Evolutionary conservation across 2,797 vertebrate species (phyloP), one percentile per base, ranked within the genome.

Genomic region (Parauchenoglanis punctatus): DNA sequence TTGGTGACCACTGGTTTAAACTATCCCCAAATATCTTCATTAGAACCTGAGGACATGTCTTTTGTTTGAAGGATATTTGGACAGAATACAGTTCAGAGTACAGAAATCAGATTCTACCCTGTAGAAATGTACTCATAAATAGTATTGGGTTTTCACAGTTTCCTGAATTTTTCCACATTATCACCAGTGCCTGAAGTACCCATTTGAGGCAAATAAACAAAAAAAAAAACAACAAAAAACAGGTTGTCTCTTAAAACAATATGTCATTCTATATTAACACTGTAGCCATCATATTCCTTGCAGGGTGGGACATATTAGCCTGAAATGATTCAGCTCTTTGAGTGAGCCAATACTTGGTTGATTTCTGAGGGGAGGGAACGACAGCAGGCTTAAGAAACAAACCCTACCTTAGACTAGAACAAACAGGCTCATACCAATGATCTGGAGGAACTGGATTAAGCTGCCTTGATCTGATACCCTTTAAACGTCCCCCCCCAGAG

Each of bases 381-480:
- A 61, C 59, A 49, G 28, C 40, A 67, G 75, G 1, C 54, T 31
- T 61, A 52, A 72, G 28, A 81, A 81, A 80, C 56, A 54, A 78
- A 67, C n/a, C 49, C n/a, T n/a, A 54, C 8, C 20, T 44, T 78
- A 81, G n/a, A 78, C 85, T 35, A 49, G 81, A 86, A 40, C 61
- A 49, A 73, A 86, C 87, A 77, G 72, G 78, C 18, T 84, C 72
- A 58, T 77, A 46, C 44, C 12, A 58, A 63, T 58, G 25, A 28
- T 80, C 44, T 59, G 61, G 15, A 68, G 20, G 20, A 88, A 78
- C 87, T 77, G 65, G 84, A 81, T 85, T 68, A 59, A 84, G 87
- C 90, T 84, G 84, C 84, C 49, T 73, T 76, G 44, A 88, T 87
- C 85, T 76, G 81, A 49, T 82, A 15, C 18, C 31, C 65, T 31